Base-by-base conservation (phyloP, 2,888 invertebrate species). In the Drosophila bunnanda region DNA sequence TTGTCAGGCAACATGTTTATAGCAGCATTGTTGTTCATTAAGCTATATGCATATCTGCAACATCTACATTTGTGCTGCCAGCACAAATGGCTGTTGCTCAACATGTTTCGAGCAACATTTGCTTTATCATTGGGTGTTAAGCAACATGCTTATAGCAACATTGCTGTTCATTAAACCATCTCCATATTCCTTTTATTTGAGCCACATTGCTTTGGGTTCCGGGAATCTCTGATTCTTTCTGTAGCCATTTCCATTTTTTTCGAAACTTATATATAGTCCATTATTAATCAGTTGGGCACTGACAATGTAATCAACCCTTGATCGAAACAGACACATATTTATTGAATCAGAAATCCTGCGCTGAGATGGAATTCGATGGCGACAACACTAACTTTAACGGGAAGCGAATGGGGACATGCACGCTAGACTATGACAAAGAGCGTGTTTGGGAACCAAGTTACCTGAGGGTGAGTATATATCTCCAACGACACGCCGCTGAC, bases 401-500 rank as follows among this genome's bases (percentile, higher is more conserved):
- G 2, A 32, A 8, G 32, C 4, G 6, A 15, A 20, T 0, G 15
- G 5, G 5, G 5, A 15, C 13, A 12, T 65, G 66, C 17, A n/a
- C 3, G 2, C 46, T 66, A 1, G 20, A 65, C 13, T 67, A 65
- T 10, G 5, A 12, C 6, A 3, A 54, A 1, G 66, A 67, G 10
- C 65, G 54, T n/a, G 2, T n/a, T 1, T 67, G 66, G 66, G 66
- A 67, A 10, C 34, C 2, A 12, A 20, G n/a, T 28, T 64, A 65
- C 30, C 54, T 64, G 3, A 41, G 15, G 39, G 66, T 64, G 39
- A 9, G 10, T 7, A 9, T 4, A 17, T 17, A 9, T 4, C 30
- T 17, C 13, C 2, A 3, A n/a, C 13, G 17, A 2, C 2, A 12
- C 12, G 15, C 15, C 15, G 8, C 1, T 17, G 13, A 46, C 10